Conservation (phyloP, 2,113 vertebrate genomes). For the Malurus alboscapulatus region DNA sequence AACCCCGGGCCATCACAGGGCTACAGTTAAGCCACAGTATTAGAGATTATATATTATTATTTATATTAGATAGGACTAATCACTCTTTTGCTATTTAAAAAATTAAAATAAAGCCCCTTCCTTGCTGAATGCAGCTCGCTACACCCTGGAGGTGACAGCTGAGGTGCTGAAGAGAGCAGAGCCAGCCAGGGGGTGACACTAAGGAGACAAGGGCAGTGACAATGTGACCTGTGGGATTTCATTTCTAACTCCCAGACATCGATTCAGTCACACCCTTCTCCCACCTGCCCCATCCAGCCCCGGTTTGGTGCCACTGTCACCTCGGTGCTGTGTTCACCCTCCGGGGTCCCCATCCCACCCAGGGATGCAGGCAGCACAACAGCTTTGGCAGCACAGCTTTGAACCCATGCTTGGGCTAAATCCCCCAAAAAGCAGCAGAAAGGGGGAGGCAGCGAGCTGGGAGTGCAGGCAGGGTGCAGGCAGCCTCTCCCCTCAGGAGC, state of each 20-base stretch:
- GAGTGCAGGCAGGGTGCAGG: not conserved
- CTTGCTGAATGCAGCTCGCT: rapidly evolving
- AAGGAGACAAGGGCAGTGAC: rapidly evolving
- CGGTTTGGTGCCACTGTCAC: rapidly evolving
- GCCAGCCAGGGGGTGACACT: not conserved
- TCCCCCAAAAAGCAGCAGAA: not conserved
- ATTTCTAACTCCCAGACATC: rapidly evolving
- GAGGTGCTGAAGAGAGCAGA: not conserved
- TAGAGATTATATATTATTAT: not conserved
- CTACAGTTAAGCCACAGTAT: not conserved
- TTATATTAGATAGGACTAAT: not conserved
- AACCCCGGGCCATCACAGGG: rapidly evolving
- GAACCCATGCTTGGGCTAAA: rapidly evolving
- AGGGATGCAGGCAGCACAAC: not conserved
- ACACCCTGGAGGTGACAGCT: rapidly evolving
- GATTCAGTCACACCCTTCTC: not conserved
- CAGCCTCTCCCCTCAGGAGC: not conserved
- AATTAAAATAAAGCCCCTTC: not conserved
- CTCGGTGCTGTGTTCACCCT: rapidly evolving
- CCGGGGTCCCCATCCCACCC: rapidly evolving
- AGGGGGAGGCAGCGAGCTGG: not conserved
- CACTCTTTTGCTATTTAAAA: not conserved
- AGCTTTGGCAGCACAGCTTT: not conserved
- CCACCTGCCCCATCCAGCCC: not conserved
- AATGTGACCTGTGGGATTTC: not conserved